These are phyloP conservation scores for Watersipora subatra DNA, from an alignment of 1,140 invertebrate species.

Conservation along the genomic window DNA sequence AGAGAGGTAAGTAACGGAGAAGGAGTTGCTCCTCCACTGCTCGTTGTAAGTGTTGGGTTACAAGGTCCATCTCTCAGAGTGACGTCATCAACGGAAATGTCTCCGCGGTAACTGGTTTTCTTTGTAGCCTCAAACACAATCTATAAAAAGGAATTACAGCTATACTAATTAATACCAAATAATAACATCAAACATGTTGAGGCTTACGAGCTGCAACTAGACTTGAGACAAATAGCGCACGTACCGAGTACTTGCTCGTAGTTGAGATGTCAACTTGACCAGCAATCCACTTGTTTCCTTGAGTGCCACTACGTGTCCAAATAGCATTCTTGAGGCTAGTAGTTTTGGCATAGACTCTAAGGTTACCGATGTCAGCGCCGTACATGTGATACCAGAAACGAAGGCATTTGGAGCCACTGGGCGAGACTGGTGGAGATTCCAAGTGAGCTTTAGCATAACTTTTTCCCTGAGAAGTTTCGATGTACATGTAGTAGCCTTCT, in stretches of 20 bases:
- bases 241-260: not conserved
- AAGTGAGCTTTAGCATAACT: constrained; percentile 19
- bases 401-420: constrained; percentile 5
- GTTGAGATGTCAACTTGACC: constrained; percentile 14
- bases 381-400: constrained; percentile 12
- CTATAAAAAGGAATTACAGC: not conserved
- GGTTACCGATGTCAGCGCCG: constrained; percentile 19
- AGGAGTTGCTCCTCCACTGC: not conserved
- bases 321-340: not conserved
- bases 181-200: too few species aligned
- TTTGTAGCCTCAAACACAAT: constrained; percentile 8
- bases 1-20: not conserved
- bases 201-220: too few species aligned
- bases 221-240: too few species aligned
- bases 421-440: constrained; percentile 4
- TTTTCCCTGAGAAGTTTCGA: constrained; percentile 16
- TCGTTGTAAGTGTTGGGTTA: not conserved
- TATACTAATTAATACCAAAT: too few species aligned
- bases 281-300: constrained; percentile 27
- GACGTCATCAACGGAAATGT: constrained; percentile 13
- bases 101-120: constrained; percentile 5
- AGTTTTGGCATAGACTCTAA: constrained; percentile 9
- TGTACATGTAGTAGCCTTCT: constrained; percentile 12
- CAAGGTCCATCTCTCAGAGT: constrained; percentile 8
- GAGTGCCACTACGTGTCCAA: constrained; percentile 20